Conservation (phyloP, 2,797 vertebrate species). For the Notolepis coatsorum region DNA sequence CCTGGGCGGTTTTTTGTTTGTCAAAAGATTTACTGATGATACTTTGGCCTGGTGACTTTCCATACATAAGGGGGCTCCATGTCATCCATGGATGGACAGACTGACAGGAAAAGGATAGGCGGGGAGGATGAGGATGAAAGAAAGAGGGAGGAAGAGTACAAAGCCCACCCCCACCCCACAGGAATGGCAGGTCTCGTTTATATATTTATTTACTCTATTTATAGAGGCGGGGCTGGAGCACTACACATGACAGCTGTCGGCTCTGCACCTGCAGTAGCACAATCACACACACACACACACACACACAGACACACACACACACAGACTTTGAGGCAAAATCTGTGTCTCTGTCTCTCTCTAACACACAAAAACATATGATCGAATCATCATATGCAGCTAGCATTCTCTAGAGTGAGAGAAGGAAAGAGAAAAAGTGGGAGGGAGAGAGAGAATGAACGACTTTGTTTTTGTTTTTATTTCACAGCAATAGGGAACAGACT, state of each 20-base stretch:
- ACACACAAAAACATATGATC: too few relatives aligned
- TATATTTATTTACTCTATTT: too few relatives aligned
- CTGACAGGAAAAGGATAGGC: slow-evolving; percentile 38
- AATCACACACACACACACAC: slow-evolving; percentile 25
- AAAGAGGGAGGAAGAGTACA: slow-evolving; percentile 43
- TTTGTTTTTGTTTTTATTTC: neutral
- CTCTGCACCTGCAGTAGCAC: slow-evolving; percentile 55
- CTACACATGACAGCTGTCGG: slow-evolving; percentile 66
- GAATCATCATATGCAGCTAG: too few relatives aligned
- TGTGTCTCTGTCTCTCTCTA: neutral
- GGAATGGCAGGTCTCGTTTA: slow-evolving; percentile 63
- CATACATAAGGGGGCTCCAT: slow-evolving; percentile 19
- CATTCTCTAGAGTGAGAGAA: too few relatives aligned
- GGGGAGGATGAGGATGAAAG: slow-evolving; percentile 29
- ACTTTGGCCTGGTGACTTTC: too few relatives aligned
- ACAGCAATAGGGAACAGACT: neutral
- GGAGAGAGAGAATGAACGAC: too few relatives aligned
- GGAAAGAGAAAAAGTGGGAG: too few relatives aligned
- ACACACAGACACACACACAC: slow-evolving; percentile 43
- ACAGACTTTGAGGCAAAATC: slow-evolving; percentile 27
- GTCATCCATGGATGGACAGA: slow-evolving; percentile 47
- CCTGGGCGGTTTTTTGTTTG: too few relatives aligned
- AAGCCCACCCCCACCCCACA: slow-evolving; percentile 49
- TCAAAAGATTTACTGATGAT: too few relatives aligned
- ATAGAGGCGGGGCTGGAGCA: slow-evolving; percentile 69